Evolutionary conservation across 2,888 invertebrate species (phyloP).

Genomic region (Euclidia mi): DNA sequence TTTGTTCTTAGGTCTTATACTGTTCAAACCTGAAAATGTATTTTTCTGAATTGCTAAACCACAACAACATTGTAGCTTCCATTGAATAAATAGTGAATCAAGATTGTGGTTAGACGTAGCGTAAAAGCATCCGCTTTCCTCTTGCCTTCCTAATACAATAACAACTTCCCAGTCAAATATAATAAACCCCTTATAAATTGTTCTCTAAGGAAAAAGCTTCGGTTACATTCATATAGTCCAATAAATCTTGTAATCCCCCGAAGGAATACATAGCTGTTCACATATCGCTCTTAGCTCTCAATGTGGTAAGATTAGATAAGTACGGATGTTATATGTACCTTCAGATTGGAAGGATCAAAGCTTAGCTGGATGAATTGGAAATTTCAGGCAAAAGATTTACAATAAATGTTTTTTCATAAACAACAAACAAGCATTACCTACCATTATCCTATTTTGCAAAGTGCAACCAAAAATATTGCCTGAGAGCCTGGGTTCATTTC

Average conservation of each 20-base stretch:
- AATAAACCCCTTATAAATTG: slow-evolving; percentile 20
- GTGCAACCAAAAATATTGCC: too few species aligned
- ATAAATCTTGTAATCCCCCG: slow-evolving; percentile 13
- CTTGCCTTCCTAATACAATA: slow-evolving; percentile 22
- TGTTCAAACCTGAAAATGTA: too few species aligned
- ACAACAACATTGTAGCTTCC: slow-evolving; percentile 4
- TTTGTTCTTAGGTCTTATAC: too few species aligned
- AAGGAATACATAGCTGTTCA: not conserved
- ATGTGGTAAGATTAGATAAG: not conserved
- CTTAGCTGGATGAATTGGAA: too few species aligned
- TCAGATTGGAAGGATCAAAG: too few species aligned
- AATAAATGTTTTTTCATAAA: too few species aligned
- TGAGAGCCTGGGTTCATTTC: too few species aligned
- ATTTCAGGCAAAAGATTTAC: too few species aligned
- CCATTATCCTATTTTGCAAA: too few species aligned
- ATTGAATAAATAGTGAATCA: slow-evolving; percentile 14
- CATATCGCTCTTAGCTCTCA: not conserved
- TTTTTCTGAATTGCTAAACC: not conserved
- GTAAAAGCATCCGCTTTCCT: slow-evolving; percentile 24
- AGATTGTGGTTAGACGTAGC: slow-evolving; percentile 15
- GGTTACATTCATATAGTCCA: slow-evolving; percentile 12
- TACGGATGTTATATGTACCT: too few species aligned
- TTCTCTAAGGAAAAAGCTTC: slow-evolving; percentile 14
- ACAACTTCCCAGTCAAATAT: slow-evolving; percentile 19
- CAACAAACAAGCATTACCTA: too few species aligned